A percentile compares a stretch with the other conserved stretches of the same genome.
These are phyloP conservation scores for Montipora efflorescens DNA, from an alignment of 64 coral and sea anemone species.

Conservation along the genomic window DNA sequence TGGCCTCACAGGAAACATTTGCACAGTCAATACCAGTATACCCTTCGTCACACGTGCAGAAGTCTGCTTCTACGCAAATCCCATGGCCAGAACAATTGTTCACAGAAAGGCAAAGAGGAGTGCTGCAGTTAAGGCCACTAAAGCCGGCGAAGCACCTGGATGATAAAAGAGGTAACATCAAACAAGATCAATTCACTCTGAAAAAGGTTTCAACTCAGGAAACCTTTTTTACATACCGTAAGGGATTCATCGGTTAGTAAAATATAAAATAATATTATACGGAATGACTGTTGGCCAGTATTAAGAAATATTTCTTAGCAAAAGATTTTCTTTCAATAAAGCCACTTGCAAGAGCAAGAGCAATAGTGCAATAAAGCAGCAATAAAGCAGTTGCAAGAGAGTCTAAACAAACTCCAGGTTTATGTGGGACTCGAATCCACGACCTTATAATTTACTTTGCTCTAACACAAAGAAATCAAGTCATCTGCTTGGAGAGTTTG, in stretches of 20 bases:
- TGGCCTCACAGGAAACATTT: slow-evolving; percentile 43
- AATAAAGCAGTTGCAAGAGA: too few relatives aligned
- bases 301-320: too few relatives aligned
- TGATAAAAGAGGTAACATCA: neutral
- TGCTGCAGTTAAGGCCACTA: slow-evolving; percentile 40
- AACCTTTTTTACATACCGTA: too few relatives aligned
- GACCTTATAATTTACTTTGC: too few relatives aligned
- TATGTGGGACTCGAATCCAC: too few relatives aligned
- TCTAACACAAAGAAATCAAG: too few relatives aligned
- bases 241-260: neutral
- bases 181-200: neutral
- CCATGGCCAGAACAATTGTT: slow-evolving; percentile 62
- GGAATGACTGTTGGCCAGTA: neutral
- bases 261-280: neutral
- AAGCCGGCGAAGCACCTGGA: slow-evolving; percentile 55
- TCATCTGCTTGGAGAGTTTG: too few relatives aligned
- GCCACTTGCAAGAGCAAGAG: too few relatives aligned
- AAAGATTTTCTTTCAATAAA: too few relatives aligned
- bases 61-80: slow-evolving; percentile 45
- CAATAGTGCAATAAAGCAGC: too few relatives aligned
- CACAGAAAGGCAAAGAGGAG: neutral
- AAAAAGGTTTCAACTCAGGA: too few relatives aligned
- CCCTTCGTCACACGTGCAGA: slow-evolving; percentile 56
- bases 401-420: too few relatives aligned
- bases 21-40: slow-evolving; percentile 55